These are phyloP conservation scores for Thamnophis sirtalis DNA, from an alignment of 2,113 vertebrate genomes.

Conservation along the genomic window DNA sequence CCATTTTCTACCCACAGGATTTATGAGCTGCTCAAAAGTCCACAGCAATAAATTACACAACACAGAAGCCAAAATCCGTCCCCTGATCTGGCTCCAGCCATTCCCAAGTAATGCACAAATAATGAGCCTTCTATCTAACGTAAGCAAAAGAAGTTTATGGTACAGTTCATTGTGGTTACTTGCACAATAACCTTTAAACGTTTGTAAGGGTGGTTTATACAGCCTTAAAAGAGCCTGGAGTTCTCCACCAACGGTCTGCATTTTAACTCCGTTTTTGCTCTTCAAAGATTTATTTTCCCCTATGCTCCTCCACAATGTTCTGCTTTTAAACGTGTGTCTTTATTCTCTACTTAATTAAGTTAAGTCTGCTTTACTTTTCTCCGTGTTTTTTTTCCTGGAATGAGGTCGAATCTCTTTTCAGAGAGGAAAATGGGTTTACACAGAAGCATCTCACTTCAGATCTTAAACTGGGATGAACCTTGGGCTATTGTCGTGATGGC, in stretches of 20 bases:
- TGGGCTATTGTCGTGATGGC: too few species aligned
- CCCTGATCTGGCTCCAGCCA: background rate
- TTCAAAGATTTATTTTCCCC: background rate
- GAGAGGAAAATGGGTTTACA: background rate
- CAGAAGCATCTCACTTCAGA: background rate
- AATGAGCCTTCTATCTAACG: background rate
- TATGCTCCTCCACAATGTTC: background rate
- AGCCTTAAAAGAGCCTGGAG: background rate
- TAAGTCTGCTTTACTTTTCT: background rate
- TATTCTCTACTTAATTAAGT: background rate
- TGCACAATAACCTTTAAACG: background rate
- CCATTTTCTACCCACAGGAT: background rate
- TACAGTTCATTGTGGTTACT: background rate
- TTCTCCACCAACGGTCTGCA: background rate
- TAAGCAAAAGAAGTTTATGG: background rate
- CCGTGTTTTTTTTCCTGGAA: background rate
- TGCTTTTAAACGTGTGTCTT: too few species aligned
- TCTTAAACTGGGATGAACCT: background rate
- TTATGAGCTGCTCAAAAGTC: constrained; percentile 5
- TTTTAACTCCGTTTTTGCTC: background rate
- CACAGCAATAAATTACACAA: background rate
- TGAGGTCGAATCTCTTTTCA: background rate
- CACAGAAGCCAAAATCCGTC: background rate
- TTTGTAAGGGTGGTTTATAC: background rate
- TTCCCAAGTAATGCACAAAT: background rate